phyloP scores from a whole-genome alignment of 2,113 vertebrate genomes.

The Mus spicilegus region DNA sequence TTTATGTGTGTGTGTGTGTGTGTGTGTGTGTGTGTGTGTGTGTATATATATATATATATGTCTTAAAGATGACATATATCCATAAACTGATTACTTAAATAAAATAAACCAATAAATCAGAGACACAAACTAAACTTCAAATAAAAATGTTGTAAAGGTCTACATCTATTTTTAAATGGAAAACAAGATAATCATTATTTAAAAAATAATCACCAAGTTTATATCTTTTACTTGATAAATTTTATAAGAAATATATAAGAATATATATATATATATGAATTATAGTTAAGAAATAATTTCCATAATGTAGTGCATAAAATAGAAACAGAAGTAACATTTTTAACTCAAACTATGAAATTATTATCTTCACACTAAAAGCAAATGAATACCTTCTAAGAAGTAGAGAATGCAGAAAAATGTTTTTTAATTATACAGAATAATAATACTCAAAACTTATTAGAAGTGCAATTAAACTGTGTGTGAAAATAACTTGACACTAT shows the following conservation, averaged over 20 bases:
- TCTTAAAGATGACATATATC: neutral
- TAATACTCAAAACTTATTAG: neutral
- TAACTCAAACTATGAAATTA: neutral
- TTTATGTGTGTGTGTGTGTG: neutral
- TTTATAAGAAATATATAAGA: neutral
- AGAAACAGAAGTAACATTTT: neutral
- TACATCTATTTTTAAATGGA: neutral
- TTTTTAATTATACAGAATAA: neutral
- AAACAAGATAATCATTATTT: neutral
- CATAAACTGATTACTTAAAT: neutral
- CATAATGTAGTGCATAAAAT: neutral
- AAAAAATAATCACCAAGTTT: neutral
- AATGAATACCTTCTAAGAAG: neutral
- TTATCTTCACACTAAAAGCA: neutral
- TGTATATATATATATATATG: neutral
- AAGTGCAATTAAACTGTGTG: neutral
- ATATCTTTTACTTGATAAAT: neutral
- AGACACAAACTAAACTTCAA: neutral
- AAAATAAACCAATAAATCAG: neutral
- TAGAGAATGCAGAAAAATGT: neutral
- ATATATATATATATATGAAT: too few species aligned
- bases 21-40: too few species aligned
- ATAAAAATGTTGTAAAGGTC: neutral
- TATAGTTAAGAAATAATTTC: neutral
- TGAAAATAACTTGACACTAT: neutral